Conservation (phyloP, 2,888 invertebrate species). For the Conops quadrifasciatus region DNA sequence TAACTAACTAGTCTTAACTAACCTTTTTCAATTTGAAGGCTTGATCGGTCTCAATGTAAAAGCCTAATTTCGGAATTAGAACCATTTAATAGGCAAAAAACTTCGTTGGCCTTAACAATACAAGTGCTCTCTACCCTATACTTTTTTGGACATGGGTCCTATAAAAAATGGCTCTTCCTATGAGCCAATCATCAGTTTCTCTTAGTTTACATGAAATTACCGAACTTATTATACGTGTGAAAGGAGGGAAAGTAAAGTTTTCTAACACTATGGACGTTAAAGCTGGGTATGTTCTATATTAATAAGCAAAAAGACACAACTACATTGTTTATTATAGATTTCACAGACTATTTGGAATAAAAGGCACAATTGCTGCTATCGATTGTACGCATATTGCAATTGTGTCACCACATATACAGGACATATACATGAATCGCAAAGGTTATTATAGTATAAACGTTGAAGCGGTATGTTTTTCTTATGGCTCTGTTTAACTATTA, state of each 20-base stretch:
- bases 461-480: conserved; percentile 31
- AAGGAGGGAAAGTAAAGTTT: conserved; percentile 1
- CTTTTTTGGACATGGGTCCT: conserved; percentile 14
- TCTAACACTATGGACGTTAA: not conserved
- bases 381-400: conserved; percentile 38
- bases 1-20: too few relatives aligned
- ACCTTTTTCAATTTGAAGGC: too few relatives aligned
- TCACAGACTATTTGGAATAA: conserved; percentile 23
- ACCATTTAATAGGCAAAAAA: conserved; percentile 6
- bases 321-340: conserved; percentile 20
- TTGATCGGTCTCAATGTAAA: conserved; percentile 13
- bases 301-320: not conserved
- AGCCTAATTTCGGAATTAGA: conserved; percentile 22
- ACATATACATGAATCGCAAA: too few relatives aligned
- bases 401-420: conserved; percentile 22
- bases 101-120: conserved; percentile 8
- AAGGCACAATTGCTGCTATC: conserved; percentile 37
- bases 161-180: not conserved
- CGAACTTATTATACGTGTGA: not conserved
- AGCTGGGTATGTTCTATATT: not conserved
- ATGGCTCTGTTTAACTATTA: not conserved
- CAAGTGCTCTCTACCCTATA: not conserved
- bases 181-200: not conserved
- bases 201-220: not conserved
- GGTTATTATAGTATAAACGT: conserved; percentile 39